Evolutionary conservation across 2,888 invertebrate genomes (phyloP).

Genomic region (Dryococelus australis): DNA sequence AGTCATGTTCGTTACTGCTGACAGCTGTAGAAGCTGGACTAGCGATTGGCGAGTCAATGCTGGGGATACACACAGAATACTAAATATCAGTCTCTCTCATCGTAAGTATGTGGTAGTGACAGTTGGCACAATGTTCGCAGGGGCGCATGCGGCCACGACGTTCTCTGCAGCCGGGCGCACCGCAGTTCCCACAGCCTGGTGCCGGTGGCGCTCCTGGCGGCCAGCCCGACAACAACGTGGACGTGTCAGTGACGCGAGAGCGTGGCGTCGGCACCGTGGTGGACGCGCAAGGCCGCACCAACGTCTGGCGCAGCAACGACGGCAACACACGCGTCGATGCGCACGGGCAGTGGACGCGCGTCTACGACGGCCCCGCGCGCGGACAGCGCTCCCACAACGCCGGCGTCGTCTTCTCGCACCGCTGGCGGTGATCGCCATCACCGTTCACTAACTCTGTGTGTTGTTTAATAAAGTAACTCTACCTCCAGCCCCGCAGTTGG

Average conservation of each 20-base stretch:
- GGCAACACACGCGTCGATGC: conserved; percentile 34
- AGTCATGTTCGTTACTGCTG: too few species aligned
- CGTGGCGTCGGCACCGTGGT: conserved; percentile 32
- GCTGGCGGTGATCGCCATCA: not conserved
- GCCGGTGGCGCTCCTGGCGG: not conserved
- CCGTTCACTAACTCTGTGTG: too few species aligned
- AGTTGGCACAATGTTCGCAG: not conserved
- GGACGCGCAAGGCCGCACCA: conserved; percentile 33
- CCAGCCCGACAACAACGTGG: not conserved
- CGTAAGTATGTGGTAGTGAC: not conserved
- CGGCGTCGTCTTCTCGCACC: conserved; percentile 17
- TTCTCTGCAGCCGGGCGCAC: not conserved
- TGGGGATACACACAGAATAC: too few species aligned
- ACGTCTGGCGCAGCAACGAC: conserved; percentile 32
- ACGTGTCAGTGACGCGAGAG: conserved; percentile 31
- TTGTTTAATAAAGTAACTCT: too few species aligned
- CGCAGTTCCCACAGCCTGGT: not conserved
- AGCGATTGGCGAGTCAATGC: too few species aligned
- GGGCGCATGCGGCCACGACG: not conserved
- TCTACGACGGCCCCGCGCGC: conserved; percentile 28
- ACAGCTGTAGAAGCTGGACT: too few species aligned
- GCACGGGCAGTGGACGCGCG: conserved; percentile 33
- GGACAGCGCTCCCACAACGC: conserved; percentile 20
- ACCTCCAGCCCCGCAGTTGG: too few species aligned
- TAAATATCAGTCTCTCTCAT: too few species aligned